A percentile compares a stretch with the other conserved stretches of the same genome.
These are phyloP conservation scores for Phrynocephalus guinanensis DNA, from an alignment of 2,797 vertebrate genomes.

Conservation along the genomic window DNA sequence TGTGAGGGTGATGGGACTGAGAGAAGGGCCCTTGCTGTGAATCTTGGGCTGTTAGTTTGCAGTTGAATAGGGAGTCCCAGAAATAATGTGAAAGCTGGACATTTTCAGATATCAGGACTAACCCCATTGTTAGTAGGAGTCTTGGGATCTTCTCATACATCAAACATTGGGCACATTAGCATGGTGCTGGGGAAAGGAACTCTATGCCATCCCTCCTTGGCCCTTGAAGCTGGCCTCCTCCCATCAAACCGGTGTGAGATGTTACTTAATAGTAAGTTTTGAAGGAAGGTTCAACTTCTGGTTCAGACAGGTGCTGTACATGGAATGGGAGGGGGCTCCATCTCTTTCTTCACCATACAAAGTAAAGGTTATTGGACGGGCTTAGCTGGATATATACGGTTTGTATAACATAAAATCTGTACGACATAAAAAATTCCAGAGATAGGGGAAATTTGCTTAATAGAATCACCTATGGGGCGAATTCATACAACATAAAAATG, in stretches of 20 bases:
- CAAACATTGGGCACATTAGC: not conserved
- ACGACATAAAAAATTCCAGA: too few species aligned
- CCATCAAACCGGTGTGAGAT: not conserved
- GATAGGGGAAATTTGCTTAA: too few species aligned
- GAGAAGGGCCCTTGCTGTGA: too few species aligned
- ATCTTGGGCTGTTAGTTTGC: not conserved
- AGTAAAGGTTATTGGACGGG: not conserved
- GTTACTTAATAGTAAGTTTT: not conserved
- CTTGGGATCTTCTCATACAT: not conserved
- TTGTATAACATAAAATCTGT: too few species aligned
- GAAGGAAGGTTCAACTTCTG: not conserved
- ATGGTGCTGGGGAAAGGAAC: not conserved
- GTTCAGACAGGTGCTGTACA: not conserved
- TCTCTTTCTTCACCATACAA: not conserved
- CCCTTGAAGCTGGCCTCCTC: not conserved
- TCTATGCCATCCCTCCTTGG: not conserved
- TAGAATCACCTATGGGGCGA: too few species aligned
- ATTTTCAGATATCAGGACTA: not conserved
- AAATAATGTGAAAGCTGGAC: slow-evolving; percentile 5
- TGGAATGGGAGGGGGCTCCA: not conserved
- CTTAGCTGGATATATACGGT: not conserved
- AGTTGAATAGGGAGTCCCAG: not conserved
- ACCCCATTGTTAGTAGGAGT: not conserved
- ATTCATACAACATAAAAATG: too few species aligned
- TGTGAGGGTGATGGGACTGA: too few species aligned